These are phyloP conservation scores for Mus pahari DNA, from an alignment of 2,113 vertebrate species.

Conservation along the genomic window DNA sequence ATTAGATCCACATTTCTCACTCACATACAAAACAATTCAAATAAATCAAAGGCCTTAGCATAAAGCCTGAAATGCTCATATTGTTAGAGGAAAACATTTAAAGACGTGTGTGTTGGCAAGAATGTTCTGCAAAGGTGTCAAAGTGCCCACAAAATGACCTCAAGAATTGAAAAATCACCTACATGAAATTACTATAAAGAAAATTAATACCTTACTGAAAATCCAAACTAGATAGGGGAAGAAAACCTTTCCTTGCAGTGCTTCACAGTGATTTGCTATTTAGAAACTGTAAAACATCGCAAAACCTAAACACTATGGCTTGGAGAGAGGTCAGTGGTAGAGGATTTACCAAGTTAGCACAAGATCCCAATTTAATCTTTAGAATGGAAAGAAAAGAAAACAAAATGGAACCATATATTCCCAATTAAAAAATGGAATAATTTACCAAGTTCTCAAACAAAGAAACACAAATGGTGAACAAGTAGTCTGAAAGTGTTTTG, in stretches of 20 bases:
- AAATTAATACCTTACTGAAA: not conserved
- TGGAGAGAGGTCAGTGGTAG: not conserved
- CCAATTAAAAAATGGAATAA: not conserved
- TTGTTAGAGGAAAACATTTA: not conserved
- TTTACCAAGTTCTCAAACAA: not conserved
- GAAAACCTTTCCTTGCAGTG: not conserved
- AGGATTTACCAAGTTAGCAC: not conserved
- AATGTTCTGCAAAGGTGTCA: not conserved
- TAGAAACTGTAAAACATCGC: not conserved
- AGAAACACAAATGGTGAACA: not conserved
- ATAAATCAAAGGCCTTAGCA: not conserved
- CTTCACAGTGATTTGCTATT: not conserved
- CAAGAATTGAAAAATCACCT: not conserved
- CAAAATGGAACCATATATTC: not conserved
- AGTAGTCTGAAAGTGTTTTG: not conserved
- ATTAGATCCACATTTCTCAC: not conserved
- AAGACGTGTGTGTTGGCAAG: not conserved
- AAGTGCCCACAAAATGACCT: not conserved
- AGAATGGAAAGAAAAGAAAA: not conserved
- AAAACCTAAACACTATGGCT: not conserved
- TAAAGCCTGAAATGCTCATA: not conserved
- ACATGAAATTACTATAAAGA: not conserved
- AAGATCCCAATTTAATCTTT: not conserved
- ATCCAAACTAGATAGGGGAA: not conserved
- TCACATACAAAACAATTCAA: not conserved